Percentiles rank a stretch among this genome's conserved stretches.
phyloP scores from a whole-genome alignment of 2,888 invertebrate genomes.

The Ectobius pallidus region DNA sequence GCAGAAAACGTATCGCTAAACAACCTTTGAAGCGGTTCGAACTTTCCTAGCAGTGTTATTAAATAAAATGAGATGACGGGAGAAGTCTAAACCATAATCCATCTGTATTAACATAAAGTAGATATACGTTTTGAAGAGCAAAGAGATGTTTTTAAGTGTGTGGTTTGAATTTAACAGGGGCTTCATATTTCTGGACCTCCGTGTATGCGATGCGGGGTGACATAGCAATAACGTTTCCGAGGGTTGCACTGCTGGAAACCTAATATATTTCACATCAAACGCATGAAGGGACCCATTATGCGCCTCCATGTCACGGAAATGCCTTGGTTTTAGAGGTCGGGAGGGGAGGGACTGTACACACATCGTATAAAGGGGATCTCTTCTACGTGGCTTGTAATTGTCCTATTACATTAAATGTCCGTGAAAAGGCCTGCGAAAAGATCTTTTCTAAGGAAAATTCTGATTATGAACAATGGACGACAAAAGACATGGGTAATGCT shows the following conservation, averaged over 20 bases:
- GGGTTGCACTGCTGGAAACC: slow-evolving; percentile 13
- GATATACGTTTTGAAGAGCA: no score
- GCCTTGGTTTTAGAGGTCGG: slow-evolving; percentile 14
- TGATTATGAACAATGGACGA: neutral
- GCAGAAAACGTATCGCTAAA: no score
- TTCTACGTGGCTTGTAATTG: slow-evolving; percentile 17
- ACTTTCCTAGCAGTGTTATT: no score
- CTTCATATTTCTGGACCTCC: neutral
- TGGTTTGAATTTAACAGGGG: neutral
- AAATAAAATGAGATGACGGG: no score
- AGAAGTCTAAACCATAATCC: no score
- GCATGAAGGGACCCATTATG: slow-evolving; percentile 23
- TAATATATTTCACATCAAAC: slow-evolving; percentile 22
- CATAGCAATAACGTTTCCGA: slow-evolving; percentile 7
- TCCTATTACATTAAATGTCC: neutral
- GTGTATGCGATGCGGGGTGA: neutral
- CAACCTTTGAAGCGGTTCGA: no score
- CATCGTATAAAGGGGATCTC: neutral
- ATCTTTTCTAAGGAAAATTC: neutral
- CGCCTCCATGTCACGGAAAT: slow-evolving; percentile 1
- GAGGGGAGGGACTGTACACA: neutral
- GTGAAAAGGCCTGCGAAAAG: neutral
- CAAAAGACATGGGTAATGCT: no score
- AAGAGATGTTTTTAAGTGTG: no score
- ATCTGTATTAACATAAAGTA: no score